Percentiles rank a stretch among this genome's conserved stretches.
Evolutionary conservation across 2,797 vertebrate species (phyloP).

Genomic region (Apodemus agrarius): DNA sequence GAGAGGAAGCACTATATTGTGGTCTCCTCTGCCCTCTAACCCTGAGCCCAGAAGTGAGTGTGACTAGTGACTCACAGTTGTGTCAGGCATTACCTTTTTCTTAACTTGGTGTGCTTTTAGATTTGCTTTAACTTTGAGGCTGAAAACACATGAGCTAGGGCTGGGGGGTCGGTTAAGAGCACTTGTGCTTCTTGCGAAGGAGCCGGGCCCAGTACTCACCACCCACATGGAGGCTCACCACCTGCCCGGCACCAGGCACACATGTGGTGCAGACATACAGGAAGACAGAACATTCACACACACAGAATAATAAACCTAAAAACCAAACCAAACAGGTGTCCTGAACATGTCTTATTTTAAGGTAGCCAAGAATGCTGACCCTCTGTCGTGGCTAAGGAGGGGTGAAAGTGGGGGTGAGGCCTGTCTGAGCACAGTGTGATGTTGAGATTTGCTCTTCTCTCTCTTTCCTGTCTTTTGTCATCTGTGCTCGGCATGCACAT

Average conservation of each 20-base stretch:
- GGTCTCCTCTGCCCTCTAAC: slow-evolving; percentile 22
- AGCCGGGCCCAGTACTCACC: not conserved
- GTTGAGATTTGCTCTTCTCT: not conserved
- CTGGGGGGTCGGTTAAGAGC: not conserved
- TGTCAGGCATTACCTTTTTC: not conserved
- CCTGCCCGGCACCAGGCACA: not conserved
- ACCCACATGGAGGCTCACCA: not conserved
- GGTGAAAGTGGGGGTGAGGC: not conserved
- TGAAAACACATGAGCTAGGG: not conserved
- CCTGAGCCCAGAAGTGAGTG: not conserved
- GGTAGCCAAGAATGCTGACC: not conserved
- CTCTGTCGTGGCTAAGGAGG: not conserved
- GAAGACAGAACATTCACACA: not conserved
- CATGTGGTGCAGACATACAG: not conserved
- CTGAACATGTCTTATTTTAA: slow-evolving; percentile 26
- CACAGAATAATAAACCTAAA: not conserved
- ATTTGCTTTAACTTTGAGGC: slow-evolving; percentile 19
- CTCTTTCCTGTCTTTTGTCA: not conserved
- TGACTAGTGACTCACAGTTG: not conserved
- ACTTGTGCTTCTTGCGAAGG: not conserved
- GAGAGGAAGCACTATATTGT: not conserved
- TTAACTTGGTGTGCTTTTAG: slow-evolving; percentile 2
- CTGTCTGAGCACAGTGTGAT: not conserved
- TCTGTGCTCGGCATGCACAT: not conserved
- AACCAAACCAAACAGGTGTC: too few species aligned